A percentile compares a stretch with the other conserved stretches of the same genome.
Evolutionary conservation across 2,113 vertebrate genomes (phyloP).

Genomic region (Microcebus tavaratra): DNA sequence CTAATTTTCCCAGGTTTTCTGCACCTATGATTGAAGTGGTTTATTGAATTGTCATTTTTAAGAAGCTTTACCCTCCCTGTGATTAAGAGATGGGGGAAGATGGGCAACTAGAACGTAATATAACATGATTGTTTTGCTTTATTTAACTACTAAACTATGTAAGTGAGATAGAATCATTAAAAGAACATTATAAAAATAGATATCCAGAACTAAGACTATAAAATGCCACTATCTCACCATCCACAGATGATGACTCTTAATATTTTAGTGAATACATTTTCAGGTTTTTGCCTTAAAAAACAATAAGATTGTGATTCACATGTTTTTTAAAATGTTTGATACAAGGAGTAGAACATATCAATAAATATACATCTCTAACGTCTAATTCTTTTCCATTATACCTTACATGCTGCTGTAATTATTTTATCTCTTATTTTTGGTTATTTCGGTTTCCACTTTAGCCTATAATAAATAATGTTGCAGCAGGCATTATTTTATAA

Average conservation of each 20-base stretch:
- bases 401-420: not conserved
- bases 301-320: not conserved
- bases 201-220: not conserved
- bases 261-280: not conserved
- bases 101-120: not conserved
- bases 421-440: conserved; percentile 1
- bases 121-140: not conserved
- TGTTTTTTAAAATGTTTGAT: not conserved
- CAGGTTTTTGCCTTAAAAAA: not conserved
- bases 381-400: conserved; percentile 29
- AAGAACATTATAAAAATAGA: not conserved
- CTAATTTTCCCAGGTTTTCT: not conserved
- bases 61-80: not conserved
- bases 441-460: conserved; percentile 10
- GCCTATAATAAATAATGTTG: conserved; percentile 29
- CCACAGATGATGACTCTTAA: not conserved
- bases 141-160: not conserved
- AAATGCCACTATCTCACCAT: not conserved
- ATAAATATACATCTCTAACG: not conserved
- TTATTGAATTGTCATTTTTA: not conserved
- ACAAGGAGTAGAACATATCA: not conserved
- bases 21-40: not conserved
- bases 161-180: not conserved
- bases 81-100: not conserved
- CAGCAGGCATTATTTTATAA: not conserved